Evolutionary conservation across 2,888 invertebrate genomes (phyloP).

Genomic region (Biston betularia): DNA sequence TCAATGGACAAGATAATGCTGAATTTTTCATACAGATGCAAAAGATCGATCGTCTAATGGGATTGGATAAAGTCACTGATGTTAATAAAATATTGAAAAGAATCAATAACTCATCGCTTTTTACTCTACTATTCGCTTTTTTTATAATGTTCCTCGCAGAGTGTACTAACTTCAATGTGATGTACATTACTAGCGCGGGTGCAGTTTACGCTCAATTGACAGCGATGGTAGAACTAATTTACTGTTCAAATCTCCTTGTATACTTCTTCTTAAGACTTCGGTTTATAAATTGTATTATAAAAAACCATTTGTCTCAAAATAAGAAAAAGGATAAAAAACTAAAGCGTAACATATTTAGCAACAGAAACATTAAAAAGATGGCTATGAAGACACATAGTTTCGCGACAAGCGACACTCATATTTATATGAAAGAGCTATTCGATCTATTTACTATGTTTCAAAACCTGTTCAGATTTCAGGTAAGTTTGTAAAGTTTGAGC

Average conservation of each 20-base stretch:
- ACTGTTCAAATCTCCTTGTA: conserved; percentile 57
- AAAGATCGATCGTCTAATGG: conserved; percentile 65
- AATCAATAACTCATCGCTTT: conserved; percentile 46
- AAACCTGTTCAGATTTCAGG: conserved; percentile 53
- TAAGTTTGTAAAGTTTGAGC: not conserved
- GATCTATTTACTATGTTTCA: conserved; percentile 54
- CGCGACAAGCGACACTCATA: conserved; percentile 51
- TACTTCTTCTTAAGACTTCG: conserved; percentile 60
- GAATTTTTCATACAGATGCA: conserved; percentile 64
- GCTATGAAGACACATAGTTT: conserved; percentile 59
- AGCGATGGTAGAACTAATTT: conserved; percentile 57
- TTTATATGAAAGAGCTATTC: conserved; percentile 57
- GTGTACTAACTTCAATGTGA: conserved; percentile 23
- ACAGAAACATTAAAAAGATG: conserved; percentile 46
- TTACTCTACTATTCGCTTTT: conserved; percentile 34
- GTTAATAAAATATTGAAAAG: conserved; percentile 49
- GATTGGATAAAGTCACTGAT: conserved; percentile 53
- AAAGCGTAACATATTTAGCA: conserved; percentile 6
- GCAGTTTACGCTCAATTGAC: conserved; percentile 49
- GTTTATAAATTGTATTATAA: conserved; percentile 63
- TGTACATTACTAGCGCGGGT: conserved; percentile 40
- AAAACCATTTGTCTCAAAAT: conserved; percentile 54
- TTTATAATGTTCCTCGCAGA: conserved; percentile 36
- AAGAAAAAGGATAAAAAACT: conserved; percentile 15
- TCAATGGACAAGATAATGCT: conserved; percentile 57